phyloP scores from a whole-genome alignment of 1,140 invertebrate genomes.

The Eciton burchellii region DNA sequence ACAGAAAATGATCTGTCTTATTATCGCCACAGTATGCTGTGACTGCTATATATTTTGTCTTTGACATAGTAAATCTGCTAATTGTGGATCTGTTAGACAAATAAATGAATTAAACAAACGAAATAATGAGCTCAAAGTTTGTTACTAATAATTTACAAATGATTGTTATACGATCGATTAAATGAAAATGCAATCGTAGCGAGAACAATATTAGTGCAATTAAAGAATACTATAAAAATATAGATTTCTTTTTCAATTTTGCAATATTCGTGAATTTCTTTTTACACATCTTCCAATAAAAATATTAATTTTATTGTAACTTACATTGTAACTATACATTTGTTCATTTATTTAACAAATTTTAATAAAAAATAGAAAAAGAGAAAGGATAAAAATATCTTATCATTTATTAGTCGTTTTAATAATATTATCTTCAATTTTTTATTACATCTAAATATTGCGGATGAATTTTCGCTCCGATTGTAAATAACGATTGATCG shows the following conservation, averaged over 20 bases:
- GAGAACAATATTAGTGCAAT: background rate
- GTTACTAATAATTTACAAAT: constrained; percentile 41
- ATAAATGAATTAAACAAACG: background rate
- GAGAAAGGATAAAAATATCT: background rate
- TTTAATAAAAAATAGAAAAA: background rate
- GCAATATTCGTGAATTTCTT: background rate
- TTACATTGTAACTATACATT: background rate
- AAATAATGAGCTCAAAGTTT: constrained; percentile 28
- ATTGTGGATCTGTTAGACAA: background rate
- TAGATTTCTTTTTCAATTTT: background rate
- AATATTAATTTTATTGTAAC: background rate
- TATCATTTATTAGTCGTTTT: background rate
- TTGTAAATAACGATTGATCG: constrained; percentile 29
- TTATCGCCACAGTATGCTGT: constrained; percentile 10
- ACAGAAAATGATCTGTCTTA: constrained; percentile 3
- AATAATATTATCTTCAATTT: background rate
- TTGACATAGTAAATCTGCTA: background rate
- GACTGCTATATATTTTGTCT: constrained; percentile 1
- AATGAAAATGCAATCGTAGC: constrained; percentile 22
- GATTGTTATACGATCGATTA: constrained; percentile 16
- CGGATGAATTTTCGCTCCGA: background rate
- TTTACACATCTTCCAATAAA: background rate
- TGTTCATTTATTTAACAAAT: background rate
- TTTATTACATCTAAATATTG: constrained; percentile 19
- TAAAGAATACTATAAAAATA: constrained; percentile 14